Evolutionary conservation across 1,140 invertebrate genomes (phyloP).

Genomic region (Idris sp.): DNA sequence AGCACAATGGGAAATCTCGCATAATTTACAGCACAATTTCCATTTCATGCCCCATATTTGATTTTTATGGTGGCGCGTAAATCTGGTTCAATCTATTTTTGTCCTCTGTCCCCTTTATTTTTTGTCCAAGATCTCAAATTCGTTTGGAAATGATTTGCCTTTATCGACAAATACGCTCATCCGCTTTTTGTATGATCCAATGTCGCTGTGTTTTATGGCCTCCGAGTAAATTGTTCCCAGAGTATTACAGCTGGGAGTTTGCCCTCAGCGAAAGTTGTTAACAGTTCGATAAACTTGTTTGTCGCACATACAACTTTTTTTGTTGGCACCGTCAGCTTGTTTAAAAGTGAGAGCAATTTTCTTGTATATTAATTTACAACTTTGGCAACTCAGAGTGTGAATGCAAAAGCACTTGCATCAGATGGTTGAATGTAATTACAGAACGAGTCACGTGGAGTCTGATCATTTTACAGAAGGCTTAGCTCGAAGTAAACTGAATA

Average conservation of each 20-base stretch:
- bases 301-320: constrained; percentile 1
- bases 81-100: too few species aligned
- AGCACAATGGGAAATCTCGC: constrained; percentile 31
- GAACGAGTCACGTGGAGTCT: not conserved
- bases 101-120: too few species aligned
- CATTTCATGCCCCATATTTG: too few species aligned
- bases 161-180: too few species aligned
- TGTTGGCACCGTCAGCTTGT: not conserved
- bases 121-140: too few species aligned
- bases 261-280: constrained; percentile 5
- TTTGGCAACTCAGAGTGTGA: constrained; percentile 1
- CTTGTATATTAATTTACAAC: constrained; percentile 19
- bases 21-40: constrained; percentile 24
- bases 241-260: not conserved
- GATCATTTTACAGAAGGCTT: constrained; percentile 10
- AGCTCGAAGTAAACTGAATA: not conserved
- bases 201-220: not conserved
- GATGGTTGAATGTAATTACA: constrained; percentile 18
- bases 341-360: constrained; percentile 20
- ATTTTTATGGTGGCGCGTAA: constrained; percentile 23
- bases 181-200: too few species aligned
- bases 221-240: too few species aligned
- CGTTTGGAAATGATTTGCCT: too few species aligned
- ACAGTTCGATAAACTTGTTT: constrained; percentile 19
- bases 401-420: constrained; percentile 18